These are phyloP conservation scores for Epinephelus malabaricus DNA, from an alignment of 2,797 vertebrate species.

Conservation along the genomic window DNA sequence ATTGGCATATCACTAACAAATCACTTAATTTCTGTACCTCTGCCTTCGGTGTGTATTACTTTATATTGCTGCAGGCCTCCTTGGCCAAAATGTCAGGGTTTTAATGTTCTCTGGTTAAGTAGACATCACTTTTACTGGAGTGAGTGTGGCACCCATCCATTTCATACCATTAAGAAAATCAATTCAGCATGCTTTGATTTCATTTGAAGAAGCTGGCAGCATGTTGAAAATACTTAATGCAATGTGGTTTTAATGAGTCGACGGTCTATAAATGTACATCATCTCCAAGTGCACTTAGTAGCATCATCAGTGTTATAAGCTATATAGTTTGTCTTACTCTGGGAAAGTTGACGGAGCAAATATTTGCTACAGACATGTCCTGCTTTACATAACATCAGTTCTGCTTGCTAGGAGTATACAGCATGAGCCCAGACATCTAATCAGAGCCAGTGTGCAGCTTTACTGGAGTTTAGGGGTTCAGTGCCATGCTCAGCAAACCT, in stretches of 20 bases:
- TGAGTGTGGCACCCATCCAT: conserved; percentile 14
- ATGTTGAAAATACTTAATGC: conserved; percentile 21
- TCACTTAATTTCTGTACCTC: conserved; percentile 1
- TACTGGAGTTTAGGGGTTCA: not conserved
- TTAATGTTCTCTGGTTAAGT: conserved; percentile 29
- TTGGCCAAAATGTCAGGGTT: conserved; percentile 15
- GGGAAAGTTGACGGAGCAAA: not conserved
- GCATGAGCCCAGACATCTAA: not conserved
- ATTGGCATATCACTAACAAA: not conserved
- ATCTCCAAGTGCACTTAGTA: conserved; percentile 25
- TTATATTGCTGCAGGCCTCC: too few relatives aligned
- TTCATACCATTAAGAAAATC: conserved; percentile 42
- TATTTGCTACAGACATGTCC: too few relatives aligned
- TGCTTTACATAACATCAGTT: not conserved
- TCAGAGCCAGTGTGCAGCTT: not conserved
- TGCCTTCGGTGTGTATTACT: conserved; percentile 1
- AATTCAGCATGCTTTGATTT: conserved; percentile 30
- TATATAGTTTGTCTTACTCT: not conserved
- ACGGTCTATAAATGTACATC: not conserved
- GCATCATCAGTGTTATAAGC: conserved; percentile 8
- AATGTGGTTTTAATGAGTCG: conserved; percentile 34
- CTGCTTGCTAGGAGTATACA: not conserved
- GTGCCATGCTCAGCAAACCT: too few relatives aligned
- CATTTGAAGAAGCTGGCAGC: conserved; percentile 15
- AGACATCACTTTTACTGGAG: conserved; percentile 3